Percentiles rank a stretch among this genome's conserved stretches.
These are phyloP conservation scores for Anodontia alba DNA, from an alignment of 2,888 invertebrate species.

Conservation along the genomic window DNA sequence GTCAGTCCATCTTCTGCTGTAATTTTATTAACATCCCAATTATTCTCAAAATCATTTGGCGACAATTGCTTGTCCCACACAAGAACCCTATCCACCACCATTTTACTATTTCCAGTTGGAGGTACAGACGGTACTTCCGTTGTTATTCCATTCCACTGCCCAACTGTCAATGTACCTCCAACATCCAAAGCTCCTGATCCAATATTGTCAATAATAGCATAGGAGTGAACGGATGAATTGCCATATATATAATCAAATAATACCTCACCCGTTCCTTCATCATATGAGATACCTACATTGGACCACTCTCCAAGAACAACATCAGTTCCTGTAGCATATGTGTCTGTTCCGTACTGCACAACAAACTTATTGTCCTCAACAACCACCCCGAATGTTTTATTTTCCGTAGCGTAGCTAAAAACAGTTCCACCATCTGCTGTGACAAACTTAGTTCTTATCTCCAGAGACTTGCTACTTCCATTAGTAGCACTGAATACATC, in stretches of 20 bases:
- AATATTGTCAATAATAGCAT: not conserved
- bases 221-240: not conserved
- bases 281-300: conserved; percentile 53
- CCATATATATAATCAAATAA: conserved; percentile 43
- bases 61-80: conserved; percentile 21
- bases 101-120: not conserved
- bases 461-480: conserved; percentile 20
- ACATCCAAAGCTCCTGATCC: not conserved
- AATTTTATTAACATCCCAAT: conserved; percentile 17
- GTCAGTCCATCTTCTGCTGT: not conserved
- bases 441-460: conserved; percentile 42
- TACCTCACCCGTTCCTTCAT: conserved; percentile 37
- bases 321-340: conserved; percentile 51
- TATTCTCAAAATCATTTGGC: conserved; percentile 15
- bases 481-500: conserved; percentile 20
- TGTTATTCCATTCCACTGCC: conserved; percentile 47
- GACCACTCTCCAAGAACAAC: conserved; percentile 62
- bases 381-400: conserved; percentile 49
- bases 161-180: conserved; percentile 22
- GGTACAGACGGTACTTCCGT: not conserved
- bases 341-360: conserved; percentile 39
- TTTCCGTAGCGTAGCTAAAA: conserved; percentile 33
- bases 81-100: conserved; percentile 31
- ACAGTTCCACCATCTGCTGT: conserved; percentile 36
- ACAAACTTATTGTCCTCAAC: conserved; percentile 37